Conservation (phyloP, 2,113 vertebrate genomes). For the Alligator sinensis region DNA sequence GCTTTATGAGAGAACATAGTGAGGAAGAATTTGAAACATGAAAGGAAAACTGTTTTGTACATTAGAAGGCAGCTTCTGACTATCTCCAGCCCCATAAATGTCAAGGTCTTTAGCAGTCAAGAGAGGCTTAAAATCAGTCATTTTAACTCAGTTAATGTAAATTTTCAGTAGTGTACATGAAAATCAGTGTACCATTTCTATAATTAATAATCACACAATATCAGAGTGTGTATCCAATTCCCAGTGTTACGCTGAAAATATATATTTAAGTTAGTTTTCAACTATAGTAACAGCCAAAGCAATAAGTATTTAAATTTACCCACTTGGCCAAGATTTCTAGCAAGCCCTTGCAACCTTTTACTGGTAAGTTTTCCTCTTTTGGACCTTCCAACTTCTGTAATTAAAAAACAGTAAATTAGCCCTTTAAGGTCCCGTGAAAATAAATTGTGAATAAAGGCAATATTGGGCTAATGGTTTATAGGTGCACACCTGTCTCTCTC, state of each 20-base stretch:
- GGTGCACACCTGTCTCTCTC: neutral
- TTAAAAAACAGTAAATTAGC: neutral
- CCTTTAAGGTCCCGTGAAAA: neutral
- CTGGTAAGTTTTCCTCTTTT: neutral
- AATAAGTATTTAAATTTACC: no score
- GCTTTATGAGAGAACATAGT: neutral
- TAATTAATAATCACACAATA: no score
- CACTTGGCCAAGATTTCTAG: neutral
- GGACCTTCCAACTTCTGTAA: neutral
- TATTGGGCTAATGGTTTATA: neutral
- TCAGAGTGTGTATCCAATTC: neutral
- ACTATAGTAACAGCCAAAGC: no score
- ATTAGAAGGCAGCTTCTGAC: neutral
- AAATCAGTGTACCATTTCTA: no score
- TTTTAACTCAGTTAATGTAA: neutral
- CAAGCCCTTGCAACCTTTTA: neutral
- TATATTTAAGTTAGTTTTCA: no score
- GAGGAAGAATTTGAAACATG: neutral
- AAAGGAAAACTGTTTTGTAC: neutral
- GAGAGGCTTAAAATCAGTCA: neutral
- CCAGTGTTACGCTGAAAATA: neutral
- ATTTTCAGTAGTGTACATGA: neutral
- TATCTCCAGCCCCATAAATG: fast-evolving
- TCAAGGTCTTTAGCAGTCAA: neutral
- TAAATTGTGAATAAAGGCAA: neutral